phyloP scores from a whole-genome alignment of 2,888 invertebrate species.

The Sabatieria punctata region DNA sequence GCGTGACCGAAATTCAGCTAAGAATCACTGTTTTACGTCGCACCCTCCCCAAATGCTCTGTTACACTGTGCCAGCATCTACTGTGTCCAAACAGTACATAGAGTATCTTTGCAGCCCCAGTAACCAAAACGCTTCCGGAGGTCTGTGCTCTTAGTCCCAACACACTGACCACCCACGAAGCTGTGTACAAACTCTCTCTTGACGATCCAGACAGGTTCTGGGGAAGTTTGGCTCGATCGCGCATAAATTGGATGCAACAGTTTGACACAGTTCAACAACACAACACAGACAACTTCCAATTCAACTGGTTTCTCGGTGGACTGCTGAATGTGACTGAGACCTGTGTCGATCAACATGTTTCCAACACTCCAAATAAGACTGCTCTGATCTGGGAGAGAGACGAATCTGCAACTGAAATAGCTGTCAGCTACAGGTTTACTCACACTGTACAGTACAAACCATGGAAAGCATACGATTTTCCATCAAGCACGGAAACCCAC shows the following conservation, averaged over 20 bases:
- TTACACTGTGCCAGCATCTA: too few species aligned
- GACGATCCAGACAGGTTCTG: constrained; percentile 32
- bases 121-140: constrained; percentile 10
- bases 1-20: too few species aligned
- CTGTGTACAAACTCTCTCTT: constrained; percentile 30
- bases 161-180: constrained; percentile 23
- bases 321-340: constrained; percentile 35
- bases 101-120: constrained; percentile 5
- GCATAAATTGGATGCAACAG: constrained; percentile 30
- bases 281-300: constrained; percentile 27
- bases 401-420: constrained; percentile 35
- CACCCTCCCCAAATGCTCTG: too few species aligned
- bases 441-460: too few species aligned
- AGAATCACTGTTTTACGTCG: too few species aligned
- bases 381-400: constrained; percentile 40
- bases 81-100: too few species aligned
- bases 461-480: too few species aligned
- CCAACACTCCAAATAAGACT: constrained; percentile 26
- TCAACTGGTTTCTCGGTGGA: constrained; percentile 34
- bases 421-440: constrained; percentile 30
- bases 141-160: constrained; percentile 9
- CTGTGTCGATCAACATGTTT: constrained; percentile 36
- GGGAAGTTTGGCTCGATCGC: constrained; percentile 30
- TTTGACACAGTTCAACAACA: constrained; percentile 30
- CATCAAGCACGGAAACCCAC: too few species aligned